phyloP scores from a whole-genome alignment of 2,113 vertebrate species.

The Verasper variegatus region DNA sequence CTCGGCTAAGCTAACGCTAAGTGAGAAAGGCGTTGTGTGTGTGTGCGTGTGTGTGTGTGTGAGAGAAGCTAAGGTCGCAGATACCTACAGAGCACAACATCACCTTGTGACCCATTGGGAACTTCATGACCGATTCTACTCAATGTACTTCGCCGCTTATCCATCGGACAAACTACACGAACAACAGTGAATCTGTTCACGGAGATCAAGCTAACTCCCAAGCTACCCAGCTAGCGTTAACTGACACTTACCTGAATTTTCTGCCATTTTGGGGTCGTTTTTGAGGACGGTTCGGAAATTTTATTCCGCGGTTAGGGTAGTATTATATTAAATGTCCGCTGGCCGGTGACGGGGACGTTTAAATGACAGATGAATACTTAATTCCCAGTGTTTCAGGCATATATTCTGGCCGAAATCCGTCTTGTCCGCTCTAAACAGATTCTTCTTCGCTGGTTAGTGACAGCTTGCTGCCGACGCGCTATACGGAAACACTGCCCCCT shows the following conservation, averaged over 20 bases:
- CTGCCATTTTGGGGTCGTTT: slow-evolving; percentile 59
- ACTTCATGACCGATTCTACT: not conserved
- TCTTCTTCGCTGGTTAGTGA: slow-evolving; percentile 37
- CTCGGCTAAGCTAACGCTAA: slow-evolving; percentile 29
- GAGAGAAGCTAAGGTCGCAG: not conserved
- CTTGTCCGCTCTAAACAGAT: slow-evolving; percentile 26
- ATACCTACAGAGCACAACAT: not conserved
- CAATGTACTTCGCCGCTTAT: not conserved
- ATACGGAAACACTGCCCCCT: slow-evolving; percentile 1
- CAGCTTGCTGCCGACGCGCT: not conserved
- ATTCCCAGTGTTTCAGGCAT: slow-evolving; percentile 17
- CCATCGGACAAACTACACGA: rapidly evolving
- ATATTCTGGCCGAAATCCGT: slow-evolving; percentile 11
- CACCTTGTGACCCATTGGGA: not conserved
- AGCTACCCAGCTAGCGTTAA: slow-evolving; percentile 52
- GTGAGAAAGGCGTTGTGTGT: not conserved
- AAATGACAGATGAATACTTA: not conserved
- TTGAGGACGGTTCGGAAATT: not conserved
- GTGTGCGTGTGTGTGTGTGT: not conserved
- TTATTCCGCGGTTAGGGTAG: not conserved
- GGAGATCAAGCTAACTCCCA: not conserved
- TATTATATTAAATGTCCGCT: not conserved
- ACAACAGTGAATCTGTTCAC: not conserved
- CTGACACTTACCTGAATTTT: slow-evolving; percentile 70
- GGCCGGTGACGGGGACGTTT: not conserved